These are phyloP conservation scores for Platycercus adscitus DNA, from an alignment of 2,113 vertebrate species.

Conservation along the genomic window DNA sequence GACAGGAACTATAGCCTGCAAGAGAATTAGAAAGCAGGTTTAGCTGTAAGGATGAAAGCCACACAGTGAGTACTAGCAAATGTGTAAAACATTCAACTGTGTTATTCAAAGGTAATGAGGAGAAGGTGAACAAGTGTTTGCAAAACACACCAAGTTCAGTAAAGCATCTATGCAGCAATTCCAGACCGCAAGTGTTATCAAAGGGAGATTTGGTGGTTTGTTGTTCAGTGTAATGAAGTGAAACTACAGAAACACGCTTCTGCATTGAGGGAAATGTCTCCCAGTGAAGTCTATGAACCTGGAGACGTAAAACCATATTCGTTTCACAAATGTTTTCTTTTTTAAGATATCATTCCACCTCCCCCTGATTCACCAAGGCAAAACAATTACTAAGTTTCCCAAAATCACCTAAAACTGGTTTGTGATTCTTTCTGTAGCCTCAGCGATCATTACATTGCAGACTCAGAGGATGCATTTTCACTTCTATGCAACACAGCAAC, in stretches of 20 bases:
- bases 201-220: neutral
- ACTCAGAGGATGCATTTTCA: neutral
- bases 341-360: neutral
- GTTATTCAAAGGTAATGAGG: neutral
- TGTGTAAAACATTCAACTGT: neutral
- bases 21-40: neutral
- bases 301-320: rapidly evolving
- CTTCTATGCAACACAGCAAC: neutral
- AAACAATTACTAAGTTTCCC: neutral
- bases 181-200: neutral
- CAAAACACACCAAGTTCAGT: neutral
- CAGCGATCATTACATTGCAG: neutral
- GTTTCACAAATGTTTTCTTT: neutral
- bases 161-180: neutral
- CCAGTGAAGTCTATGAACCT: neutral
- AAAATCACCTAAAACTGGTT: neutral
- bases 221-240: neutral
- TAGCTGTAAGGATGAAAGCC: neutral
- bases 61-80: neutral
- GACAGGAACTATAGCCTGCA: neutral
- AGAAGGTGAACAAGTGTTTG: neutral
- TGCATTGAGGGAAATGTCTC: neutral
- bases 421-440: neutral
- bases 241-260: neutral
- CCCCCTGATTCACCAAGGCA: neutral